Percentiles rank a stretch among this genome's conserved stretches.
Evolutionary conservation across 35 echinoderm and acorn worm species (phyloP).

Genomic region (Apostichopus japonicus): DNA sequence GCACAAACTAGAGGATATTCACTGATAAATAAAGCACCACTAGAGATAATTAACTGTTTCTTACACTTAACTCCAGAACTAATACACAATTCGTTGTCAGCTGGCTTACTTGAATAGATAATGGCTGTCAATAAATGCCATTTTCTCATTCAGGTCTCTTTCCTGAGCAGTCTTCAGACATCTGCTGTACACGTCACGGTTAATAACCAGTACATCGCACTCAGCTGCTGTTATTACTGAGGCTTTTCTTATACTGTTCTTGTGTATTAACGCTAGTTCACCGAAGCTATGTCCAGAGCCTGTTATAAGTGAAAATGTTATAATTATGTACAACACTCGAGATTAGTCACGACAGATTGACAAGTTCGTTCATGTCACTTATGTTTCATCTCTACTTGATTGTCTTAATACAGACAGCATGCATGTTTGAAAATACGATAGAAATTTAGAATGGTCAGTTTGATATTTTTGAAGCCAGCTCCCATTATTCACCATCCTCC

Average conservation of each 20-base stretch:
- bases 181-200: constrained; percentile 78
- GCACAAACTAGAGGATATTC: too few relatives aligned
- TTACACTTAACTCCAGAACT: too few relatives aligned
- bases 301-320: background rate
- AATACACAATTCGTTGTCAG: background rate
- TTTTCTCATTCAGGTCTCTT: constrained; percentile 78
- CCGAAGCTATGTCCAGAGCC: constrained; percentile 84
- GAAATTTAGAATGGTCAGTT: too few relatives aligned
- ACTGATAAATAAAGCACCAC: too few relatives aligned
- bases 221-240: constrained; percentile 64
- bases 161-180: constrained; percentile 75
- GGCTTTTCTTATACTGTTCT: constrained; percentile 66
- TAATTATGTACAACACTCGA: background rate
- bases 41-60: too few relatives aligned
- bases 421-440: too few relatives aligned
- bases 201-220: constrained; percentile 74
- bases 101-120: constrained; percentile 70
- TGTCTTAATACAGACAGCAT: too few relatives aligned
- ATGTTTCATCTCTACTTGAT: too few relatives aligned
- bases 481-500: too few relatives aligned
- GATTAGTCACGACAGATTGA: too few relatives aligned
- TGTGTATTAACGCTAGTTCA: constrained; percentile 73
- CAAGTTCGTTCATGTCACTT: too few relatives aligned
- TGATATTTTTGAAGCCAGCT: too few relatives aligned
- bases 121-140: constrained; percentile 67